A percentile compares a stretch with the other conserved stretches of the same genome.
Evolutionary conservation across 2,113 vertebrate genomes (phyloP).

Genomic region (Anhinga anhinga): DNA sequence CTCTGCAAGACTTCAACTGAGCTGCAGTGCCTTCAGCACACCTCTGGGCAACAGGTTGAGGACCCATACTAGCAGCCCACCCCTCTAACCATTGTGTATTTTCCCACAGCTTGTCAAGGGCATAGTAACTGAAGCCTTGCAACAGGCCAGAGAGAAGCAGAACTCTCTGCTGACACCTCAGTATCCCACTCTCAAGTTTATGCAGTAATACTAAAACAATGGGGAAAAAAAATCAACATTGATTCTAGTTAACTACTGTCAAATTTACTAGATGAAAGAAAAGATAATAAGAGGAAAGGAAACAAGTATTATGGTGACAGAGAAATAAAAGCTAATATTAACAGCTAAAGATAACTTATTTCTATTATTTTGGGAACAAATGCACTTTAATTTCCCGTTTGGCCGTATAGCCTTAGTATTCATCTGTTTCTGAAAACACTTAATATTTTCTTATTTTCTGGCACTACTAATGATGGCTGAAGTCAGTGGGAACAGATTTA

Average conservation of each 20-base stretch:
- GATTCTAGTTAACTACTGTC: background rate
- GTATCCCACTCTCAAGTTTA: background rate
- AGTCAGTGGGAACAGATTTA: conserved; percentile 13
- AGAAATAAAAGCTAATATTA: background rate
- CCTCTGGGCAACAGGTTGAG: no score
- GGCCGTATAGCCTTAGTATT: background rate
- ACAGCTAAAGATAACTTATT: background rate
- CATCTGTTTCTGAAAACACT: background rate
- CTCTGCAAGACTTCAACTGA: no score
- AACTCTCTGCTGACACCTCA: background rate
- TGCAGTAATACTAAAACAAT: background rate
- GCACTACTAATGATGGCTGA: background rate
- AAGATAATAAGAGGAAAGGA: background rate
- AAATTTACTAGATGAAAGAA: background rate
- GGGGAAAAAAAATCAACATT: background rate
- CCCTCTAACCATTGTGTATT: no score
- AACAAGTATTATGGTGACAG: background rate
- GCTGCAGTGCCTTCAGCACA: no score
- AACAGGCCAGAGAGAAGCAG: background rate
- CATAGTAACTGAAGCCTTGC: background rate
- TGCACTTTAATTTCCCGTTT: background rate
- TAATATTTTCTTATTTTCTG: conserved; percentile 11
- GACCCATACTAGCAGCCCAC: no score
- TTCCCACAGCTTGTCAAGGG: no score
- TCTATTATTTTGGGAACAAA: background rate